These are phyloP conservation scores for Diphyllodes magnificus DNA, from an alignment of 2,113 vertebrate genomes.

Conservation along the genomic window DNA sequence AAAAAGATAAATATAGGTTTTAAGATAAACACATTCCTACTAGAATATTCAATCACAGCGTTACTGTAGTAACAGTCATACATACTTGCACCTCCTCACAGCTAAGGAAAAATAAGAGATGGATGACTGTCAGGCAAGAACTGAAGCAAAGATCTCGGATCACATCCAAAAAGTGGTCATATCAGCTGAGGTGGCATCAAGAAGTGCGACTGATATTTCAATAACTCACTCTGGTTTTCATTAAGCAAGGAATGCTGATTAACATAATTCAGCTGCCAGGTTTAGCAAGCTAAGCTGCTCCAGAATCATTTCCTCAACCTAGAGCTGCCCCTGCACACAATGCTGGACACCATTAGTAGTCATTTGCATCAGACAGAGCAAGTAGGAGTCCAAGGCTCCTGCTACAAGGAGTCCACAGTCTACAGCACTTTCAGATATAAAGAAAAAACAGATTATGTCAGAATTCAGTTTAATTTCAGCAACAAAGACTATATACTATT, in stretches of 20 bases:
- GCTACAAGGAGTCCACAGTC: not conserved
- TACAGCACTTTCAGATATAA: not conserved
- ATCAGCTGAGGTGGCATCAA: not conserved
- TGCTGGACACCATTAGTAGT: not conserved
- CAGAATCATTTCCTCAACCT: not conserved
- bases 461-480: not conserved
- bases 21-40: not conserved
- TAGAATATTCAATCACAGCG: not conserved
- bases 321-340: not conserved
- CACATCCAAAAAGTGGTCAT: not conserved
- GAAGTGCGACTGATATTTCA: not conserved
- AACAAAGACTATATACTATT: not conserved
- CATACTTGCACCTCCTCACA: not conserved
- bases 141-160: not conserved
- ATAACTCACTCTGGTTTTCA: constrained; percentile 10
- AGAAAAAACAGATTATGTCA: not conserved
- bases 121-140: not conserved
- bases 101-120: not conserved
- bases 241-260: constrained; percentile 13
- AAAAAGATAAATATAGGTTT: not conserved
- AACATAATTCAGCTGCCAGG: not conserved
- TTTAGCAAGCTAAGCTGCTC: not conserved
- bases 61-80: not conserved
- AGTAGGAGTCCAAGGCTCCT: not conserved
- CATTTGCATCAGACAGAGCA: not conserved